These are phyloP conservation scores for Suricata suricatta DNA, from an alignment of 2,113 vertebrate species.

Conservation along the genomic window DNA sequence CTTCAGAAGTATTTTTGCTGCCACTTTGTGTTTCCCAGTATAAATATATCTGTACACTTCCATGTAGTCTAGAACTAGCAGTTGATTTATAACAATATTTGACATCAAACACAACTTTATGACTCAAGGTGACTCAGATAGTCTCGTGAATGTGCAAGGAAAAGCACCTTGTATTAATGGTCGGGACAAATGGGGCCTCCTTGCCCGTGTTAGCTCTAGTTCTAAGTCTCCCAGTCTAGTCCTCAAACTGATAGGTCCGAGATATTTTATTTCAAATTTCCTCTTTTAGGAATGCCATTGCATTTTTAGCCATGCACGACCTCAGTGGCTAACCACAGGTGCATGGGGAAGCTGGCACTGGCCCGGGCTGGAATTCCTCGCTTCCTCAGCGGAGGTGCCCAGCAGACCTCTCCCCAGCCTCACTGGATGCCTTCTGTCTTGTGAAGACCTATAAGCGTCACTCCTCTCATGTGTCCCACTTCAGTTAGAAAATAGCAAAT, in stretches of 20 bases:
- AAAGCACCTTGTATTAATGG: rapidly evolving
- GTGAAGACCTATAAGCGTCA: background rate
- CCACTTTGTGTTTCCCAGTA: background rate
- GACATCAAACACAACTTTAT: background rate
- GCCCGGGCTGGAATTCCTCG: background rate
- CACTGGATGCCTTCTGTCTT: background rate
- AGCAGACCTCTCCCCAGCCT: background rate
- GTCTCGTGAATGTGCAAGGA: background rate
- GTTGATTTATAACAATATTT: background rate
- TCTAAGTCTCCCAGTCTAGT: background rate
- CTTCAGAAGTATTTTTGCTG: background rate
- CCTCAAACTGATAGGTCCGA: background rate
- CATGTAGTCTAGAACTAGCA: background rate
- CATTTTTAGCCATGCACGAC: conserved; percentile 49
- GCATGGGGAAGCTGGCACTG: background rate
- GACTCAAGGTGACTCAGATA: background rate
- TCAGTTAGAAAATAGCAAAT: conserved; percentile 2
- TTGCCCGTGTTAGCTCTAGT: background rate
- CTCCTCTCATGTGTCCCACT: background rate
- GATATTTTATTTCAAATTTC: conserved; percentile 44
- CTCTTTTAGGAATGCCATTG: conserved; percentile 12
- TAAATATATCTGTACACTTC: background rate
- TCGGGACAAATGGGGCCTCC: background rate
- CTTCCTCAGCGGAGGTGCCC: background rate
- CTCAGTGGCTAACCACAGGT: conserved; percentile 38